phyloP scores from a whole-genome alignment of 2,797 vertebrate genomes.

The Argyrosomus regius region DNA sequence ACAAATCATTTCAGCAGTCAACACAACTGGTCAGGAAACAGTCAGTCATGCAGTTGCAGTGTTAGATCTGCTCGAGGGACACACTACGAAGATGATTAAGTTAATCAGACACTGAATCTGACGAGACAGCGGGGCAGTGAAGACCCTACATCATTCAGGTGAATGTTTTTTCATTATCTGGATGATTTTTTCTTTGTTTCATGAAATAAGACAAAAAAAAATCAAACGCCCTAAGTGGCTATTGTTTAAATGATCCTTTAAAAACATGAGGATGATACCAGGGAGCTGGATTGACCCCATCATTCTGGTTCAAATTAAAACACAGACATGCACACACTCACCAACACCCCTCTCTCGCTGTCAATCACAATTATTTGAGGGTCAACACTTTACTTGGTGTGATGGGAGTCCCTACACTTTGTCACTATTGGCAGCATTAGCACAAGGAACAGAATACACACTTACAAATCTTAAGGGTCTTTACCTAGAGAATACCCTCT shows the following conservation, averaged over 20 bases:
- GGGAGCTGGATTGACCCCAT: slow-evolving; percentile 7
- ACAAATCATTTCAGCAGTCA: slow-evolving; percentile 13
- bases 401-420: slow-evolving; percentile 58
- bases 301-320: slow-evolving; percentile 48
- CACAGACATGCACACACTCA: slow-evolving; percentile 64
- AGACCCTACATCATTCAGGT: slow-evolving; percentile 1
- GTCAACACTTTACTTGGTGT: slow-evolving; percentile 47
- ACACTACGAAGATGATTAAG: slow-evolving; percentile 29
- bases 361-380: slow-evolving; percentile 55
- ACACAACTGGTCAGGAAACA: slow-evolving; percentile 35
- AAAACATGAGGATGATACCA: slow-evolving; percentile 24
- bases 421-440: slow-evolving; percentile 75
- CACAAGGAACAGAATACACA: slow-evolving; percentile 83
- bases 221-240: not conserved
- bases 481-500: slow-evolving; percentile 98
- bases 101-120: slow-evolving; percentile 33
- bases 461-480: slow-evolving; percentile 82
- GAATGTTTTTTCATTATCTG: slow-evolving; percentile 29
- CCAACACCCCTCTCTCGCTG: slow-evolving; percentile 36
- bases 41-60: slow-evolving; percentile 57
- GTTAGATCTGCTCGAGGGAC: slow-evolving; percentile 54
- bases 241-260: slow-evolving; percentile 23
- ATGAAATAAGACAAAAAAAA: slow-evolving; percentile 33
- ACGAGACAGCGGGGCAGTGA: slow-evolving; percentile 10
- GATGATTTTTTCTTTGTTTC: slow-evolving; percentile 51